Percentiles rank a stretch among this genome's conserved stretches.
These are phyloP conservation scores for Drosophila varians DNA, from an alignment of 1,140 invertebrate genomes.

Conservation along the genomic window DNA sequence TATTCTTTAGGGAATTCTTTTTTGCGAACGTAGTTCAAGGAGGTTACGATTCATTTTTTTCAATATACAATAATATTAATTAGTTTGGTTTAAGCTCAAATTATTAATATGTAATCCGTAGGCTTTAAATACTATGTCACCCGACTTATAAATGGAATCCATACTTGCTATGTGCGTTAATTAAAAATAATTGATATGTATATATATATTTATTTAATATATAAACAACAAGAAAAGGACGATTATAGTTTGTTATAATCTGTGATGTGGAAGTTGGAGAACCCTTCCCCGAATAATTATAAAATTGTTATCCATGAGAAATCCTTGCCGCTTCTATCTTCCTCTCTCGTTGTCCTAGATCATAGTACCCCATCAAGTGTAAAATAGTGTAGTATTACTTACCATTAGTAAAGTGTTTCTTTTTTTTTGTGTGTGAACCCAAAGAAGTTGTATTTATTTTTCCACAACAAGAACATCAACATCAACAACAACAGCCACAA, in stretches of 20 bases:
- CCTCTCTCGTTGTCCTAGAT: background rate
- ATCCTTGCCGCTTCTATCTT: background rate
- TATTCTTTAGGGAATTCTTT: background rate
- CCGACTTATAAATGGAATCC: background rate
- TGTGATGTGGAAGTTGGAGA: background rate
- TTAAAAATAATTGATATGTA: background rate
- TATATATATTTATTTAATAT: background rate
- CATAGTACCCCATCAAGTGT: background rate
- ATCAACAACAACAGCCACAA: slow-evolving; percentile 23
- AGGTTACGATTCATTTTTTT: no score
- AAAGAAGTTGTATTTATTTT: slow-evolving; percentile 13
- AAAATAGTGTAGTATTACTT: background rate
- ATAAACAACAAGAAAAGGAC: background rate
- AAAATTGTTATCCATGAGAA: background rate
- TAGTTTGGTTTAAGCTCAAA: background rate
- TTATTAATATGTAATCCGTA: background rate
- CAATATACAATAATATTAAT: no score
- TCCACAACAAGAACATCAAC: slow-evolving; percentile 26
- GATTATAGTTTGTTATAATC: background rate
- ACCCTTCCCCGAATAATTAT: background rate
- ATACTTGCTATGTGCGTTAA: background rate
- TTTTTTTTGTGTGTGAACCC: slow-evolving; percentile 1
- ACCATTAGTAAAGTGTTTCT: background rate
- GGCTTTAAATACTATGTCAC: background rate
- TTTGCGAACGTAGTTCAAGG: no score